Evolutionary conservation across 2,888 invertebrate species (phyloP).

Genomic region (Eupithecia centaureata): DNA sequence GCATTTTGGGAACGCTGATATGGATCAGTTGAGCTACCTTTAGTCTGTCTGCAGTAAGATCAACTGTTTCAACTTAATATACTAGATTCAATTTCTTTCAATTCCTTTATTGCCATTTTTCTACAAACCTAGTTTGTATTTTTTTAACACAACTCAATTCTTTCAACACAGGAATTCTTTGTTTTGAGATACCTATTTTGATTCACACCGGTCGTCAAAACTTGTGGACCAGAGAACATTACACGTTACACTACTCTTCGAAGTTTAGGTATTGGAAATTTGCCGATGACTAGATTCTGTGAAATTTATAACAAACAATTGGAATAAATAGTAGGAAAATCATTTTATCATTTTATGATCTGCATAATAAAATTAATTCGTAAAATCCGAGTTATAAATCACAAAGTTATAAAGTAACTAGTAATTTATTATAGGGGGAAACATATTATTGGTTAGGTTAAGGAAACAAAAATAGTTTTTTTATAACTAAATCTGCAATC

Average conservation of each 20-base stretch:
- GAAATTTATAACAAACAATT: neutral
- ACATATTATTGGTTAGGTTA: neutral
- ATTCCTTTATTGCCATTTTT: too few relatives aligned
- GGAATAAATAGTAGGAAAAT: neutral
- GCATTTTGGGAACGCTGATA: too few relatives aligned
- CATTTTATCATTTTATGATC: neutral
- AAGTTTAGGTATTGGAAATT: constrained; percentile 10
- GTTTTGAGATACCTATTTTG: too few relatives aligned
- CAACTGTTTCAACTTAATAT: too few relatives aligned
- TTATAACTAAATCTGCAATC: neutral
- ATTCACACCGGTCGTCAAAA: too few relatives aligned
- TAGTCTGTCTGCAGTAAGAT: too few relatives aligned
- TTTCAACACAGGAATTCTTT: too few relatives aligned
- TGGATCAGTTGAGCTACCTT: too few relatives aligned
- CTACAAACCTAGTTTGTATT: too few relatives aligned
- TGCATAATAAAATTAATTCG: constrained; percentile 15
- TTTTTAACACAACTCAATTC: too few relatives aligned
- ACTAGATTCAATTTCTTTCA: too few relatives aligned
- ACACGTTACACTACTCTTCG: neutral
- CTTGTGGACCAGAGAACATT: too few relatives aligned
- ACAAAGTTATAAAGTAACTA: constrained; percentile 12
- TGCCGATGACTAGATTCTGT: constrained; percentile 4
- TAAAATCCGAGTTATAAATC: constrained; percentile 19
- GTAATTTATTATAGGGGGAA: constrained; percentile 12
- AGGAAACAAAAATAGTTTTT: neutral